Percentiles rank a stretch among this genome's conserved stretches.
These are phyloP conservation scores for Chymomyza fuscimana DNA, from an alignment of 2,888 invertebrate species.

Conservation along the genomic window DNA sequence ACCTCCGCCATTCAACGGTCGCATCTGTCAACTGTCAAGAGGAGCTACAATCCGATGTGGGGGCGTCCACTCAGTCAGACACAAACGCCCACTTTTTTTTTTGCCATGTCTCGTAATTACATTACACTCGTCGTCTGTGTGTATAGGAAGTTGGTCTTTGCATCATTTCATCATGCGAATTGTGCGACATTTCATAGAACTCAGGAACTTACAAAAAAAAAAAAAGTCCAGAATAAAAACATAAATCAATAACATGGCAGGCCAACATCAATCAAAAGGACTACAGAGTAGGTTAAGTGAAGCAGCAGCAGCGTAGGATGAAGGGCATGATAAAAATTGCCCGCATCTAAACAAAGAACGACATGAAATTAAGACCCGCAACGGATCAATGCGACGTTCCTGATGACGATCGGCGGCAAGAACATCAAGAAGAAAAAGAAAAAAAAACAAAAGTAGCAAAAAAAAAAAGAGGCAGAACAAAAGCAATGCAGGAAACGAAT, in stretches of 20 bases:
- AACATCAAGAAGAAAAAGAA: conserved; percentile 19
- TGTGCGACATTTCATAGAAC: conserved; percentile 58
- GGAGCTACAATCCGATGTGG: background rate
- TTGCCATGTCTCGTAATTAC: conserved; percentile 59
- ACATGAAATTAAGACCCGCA: conserved; percentile 67
- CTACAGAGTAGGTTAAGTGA: conserved; percentile 46
- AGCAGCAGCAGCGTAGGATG: background rate
- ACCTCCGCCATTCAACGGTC: conserved; percentile 21
- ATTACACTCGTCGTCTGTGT: conserved; percentile 32
- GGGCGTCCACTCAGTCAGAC: conserved; percentile 22
- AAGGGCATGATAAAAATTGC: conserved; percentile 38
- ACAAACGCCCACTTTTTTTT: conserved; percentile 41
- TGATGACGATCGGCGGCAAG: conserved; percentile 7
- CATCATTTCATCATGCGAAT: conserved; percentile 59
- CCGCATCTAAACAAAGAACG: conserved; percentile 59
- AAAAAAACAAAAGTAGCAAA: conserved; percentile 19
- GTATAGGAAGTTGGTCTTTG: conserved; percentile 30
- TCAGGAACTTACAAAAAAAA: conserved; percentile 6
- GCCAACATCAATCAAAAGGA: conserved; percentile 61
- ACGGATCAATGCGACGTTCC: conserved; percentile 58
- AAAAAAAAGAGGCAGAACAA: conserved; percentile 8
- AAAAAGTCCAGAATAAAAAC: conserved; percentile 45
- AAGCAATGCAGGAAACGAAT: conserved; percentile 10
- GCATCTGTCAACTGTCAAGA: background rate
- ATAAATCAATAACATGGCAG: conserved; percentile 62